Conservation (phyloP, 2,888 invertebrate genomes). For the Eupithecia subumbrata region DNA sequence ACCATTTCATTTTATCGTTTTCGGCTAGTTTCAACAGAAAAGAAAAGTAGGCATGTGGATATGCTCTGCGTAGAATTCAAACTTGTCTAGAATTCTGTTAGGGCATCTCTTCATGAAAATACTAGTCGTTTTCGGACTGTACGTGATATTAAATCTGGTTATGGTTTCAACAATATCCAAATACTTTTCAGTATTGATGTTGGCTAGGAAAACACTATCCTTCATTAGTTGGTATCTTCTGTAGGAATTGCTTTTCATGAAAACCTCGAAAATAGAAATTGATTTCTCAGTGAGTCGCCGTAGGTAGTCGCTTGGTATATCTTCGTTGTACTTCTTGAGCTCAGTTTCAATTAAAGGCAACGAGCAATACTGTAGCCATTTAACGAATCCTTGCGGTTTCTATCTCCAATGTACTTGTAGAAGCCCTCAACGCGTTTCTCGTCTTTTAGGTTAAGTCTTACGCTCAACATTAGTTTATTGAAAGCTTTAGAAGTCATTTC, state of each 20-base stretch:
- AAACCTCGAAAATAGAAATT: conserved; percentile 51
- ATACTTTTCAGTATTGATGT: conserved; percentile 51
- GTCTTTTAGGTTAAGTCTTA: conserved; percentile 64
- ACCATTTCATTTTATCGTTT: conserved; percentile 44
- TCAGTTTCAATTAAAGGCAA: conserved; percentile 57
- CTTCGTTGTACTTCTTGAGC: conserved; percentile 45
- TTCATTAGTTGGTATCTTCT: conserved; percentile 18
- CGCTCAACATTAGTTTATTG: conserved; percentile 61
- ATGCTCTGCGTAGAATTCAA: conserved; percentile 43
- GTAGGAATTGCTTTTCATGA: conserved; percentile 22
- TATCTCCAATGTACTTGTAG: conserved; percentile 58
- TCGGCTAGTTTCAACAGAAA: conserved; percentile 55
- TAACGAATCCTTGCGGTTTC: conserved; percentile 51
- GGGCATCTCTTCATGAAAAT: conserved; percentile 59
- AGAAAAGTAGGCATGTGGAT: conserved; percentile 58
- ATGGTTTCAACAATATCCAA: conserved; percentile 55
- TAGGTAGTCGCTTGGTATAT: conserved; percentile 47
- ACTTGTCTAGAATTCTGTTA: conserved; percentile 57
- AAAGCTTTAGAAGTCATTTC: conserved; percentile 64
- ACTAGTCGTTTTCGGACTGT: conserved; percentile 56
- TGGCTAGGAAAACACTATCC: conserved; percentile 47
- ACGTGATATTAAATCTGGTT: conserved; percentile 38
- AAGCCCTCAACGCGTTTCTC: conserved; percentile 64
- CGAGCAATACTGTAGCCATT: conserved; percentile 70
- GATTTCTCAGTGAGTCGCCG: conserved; percentile 62